Percentiles rank a stretch among this genome's conserved stretches.
These are phyloP conservation scores for Tympanoctomys barrerae DNA, from an alignment of 2,797 vertebrate genomes.

Conservation along the genomic window DNA sequence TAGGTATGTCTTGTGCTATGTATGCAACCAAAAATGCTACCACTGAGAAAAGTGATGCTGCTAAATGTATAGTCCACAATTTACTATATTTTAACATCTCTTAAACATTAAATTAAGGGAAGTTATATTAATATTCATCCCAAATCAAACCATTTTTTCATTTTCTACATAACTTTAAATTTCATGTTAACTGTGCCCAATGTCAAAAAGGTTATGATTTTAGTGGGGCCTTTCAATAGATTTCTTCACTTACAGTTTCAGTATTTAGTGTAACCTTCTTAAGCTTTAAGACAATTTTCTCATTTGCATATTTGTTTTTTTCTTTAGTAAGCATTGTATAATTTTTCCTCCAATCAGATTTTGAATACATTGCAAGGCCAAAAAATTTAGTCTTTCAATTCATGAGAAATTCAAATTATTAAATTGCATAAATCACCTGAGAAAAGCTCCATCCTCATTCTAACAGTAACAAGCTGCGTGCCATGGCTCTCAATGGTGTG, in stretches of 20 bases:
- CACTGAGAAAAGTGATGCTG: constrained; percentile 13
- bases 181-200: neutral
- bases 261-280: neutral
- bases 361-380: neutral
- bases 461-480: neutral
- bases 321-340: neutral
- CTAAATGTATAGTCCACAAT: neutral
- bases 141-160: neutral
- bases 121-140: neutral
- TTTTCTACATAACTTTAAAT: constrained; percentile 1
- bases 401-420: neutral
- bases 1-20: neutral
- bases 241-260: neutral
- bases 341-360: neutral
- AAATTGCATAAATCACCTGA: neutral
- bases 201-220: neutral
- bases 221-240: neutral
- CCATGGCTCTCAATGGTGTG: neutral
- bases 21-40: neutral
- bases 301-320: neutral
- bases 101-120: neutral
- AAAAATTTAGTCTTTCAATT: neutral
- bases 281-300: neutral
- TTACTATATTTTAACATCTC: neutral
- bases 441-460: neutral